phyloP scores from a whole-genome alignment of 1,140 invertebrate species.

The Sitobion miscanthi region DNA sequence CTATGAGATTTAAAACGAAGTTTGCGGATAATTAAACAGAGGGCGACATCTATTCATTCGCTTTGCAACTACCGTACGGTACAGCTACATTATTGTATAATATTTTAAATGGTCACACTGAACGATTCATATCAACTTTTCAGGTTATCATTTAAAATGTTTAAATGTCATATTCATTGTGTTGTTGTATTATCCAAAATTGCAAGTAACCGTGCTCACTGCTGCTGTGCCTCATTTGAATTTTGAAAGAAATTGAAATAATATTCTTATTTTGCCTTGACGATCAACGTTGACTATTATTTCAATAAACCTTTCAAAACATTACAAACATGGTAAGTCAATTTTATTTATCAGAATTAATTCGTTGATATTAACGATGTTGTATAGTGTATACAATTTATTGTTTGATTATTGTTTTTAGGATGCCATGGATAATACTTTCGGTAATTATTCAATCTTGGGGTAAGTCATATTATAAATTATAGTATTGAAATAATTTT shows the following conservation, averaged over 20 bases:
- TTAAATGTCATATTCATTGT: constrained; percentile 5
- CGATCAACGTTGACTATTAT: not conserved
- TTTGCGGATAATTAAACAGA: too few species aligned
- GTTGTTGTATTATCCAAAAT: not conserved
- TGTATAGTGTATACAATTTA: not conserved
- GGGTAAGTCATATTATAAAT: constrained; percentile 20
- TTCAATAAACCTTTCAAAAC: not conserved
- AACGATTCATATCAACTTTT: not conserved
- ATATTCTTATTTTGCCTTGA: not conserved
- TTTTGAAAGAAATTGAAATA: not conserved
- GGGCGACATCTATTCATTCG: not conserved
- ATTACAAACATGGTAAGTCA: not conserved
- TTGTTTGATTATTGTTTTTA: not conserved
- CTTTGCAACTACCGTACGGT: not conserved
- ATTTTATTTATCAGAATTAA: not conserved
- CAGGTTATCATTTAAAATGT: not conserved
- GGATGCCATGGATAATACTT: not conserved
- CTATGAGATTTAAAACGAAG: too few species aligned
- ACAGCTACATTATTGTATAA: not conserved
- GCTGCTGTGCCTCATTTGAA: not conserved
- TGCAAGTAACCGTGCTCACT: not conserved
- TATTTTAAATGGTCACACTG: not conserved
- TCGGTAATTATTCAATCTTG: constrained; percentile 13
- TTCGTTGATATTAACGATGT: not conserved
- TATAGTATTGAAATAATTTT: not conserved